phyloP scores from a whole-genome alignment of 2,888 invertebrate genomes.

The Thecophora atra region DNA sequence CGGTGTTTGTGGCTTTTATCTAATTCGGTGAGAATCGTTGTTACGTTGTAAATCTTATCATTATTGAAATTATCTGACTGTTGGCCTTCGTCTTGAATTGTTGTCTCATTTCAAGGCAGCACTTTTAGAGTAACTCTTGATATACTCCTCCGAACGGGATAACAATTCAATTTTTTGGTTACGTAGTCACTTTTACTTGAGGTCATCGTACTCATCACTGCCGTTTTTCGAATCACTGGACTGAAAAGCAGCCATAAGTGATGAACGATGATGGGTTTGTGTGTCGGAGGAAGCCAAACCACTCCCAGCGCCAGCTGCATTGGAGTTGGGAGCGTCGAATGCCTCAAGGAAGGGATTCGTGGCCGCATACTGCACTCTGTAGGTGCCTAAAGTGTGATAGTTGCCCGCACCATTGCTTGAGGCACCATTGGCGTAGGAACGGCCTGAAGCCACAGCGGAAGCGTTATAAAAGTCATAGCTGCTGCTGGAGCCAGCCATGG shows the following conservation, averaged over 20 bases:
- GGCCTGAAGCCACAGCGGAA: slow-evolving; percentile 49
- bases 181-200: slow-evolving; percentile 54
- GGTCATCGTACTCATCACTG: slow-evolving; percentile 65
- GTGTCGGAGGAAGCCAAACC: slow-evolving; percentile 33
- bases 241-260: slow-evolving; percentile 61
- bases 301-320: slow-evolving; percentile 41
- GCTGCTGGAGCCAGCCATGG: slow-evolving; percentile 63
- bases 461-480: slow-evolving; percentile 64
- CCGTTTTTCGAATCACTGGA: slow-evolving; percentile 63
- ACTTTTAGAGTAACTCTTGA: background rate
- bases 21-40: background rate
- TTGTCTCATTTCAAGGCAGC: background rate
- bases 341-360: slow-evolving; percentile 66
- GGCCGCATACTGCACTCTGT: slow-evolving; percentile 66
- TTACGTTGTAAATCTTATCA: background rate
- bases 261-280: slow-evolving; percentile 47
- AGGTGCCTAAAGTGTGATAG: slow-evolving; percentile 65
- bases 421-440: slow-evolving; percentile 45
- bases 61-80: background rate
- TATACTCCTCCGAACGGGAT: background rate
- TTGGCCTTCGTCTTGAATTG: background rate
- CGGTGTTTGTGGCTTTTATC: background rate
- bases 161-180: background rate
- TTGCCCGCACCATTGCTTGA: slow-evolving; percentile 54
- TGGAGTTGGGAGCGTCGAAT: slow-evolving; percentile 58